Percentiles rank a stretch among this genome's conserved stretches.
Evolutionary conservation across 1,140 invertebrate genomes (phyloP).

Genomic region (Gryon sp.): DNA sequence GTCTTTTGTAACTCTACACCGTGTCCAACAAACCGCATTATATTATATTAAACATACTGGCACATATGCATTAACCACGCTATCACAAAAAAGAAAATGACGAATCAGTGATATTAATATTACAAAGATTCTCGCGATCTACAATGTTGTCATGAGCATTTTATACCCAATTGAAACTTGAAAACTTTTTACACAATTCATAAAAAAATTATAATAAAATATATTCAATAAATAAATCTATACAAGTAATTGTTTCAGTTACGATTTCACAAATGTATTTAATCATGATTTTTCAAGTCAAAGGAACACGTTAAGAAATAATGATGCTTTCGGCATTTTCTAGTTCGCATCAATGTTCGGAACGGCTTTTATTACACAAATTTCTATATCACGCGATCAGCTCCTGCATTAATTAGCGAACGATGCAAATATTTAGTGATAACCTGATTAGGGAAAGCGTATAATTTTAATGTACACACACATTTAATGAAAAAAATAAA

Average conservation of each 20-base stretch:
- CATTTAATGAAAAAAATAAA: slow-evolving; percentile 15
- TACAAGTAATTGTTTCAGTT: no score
- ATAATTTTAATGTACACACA: neutral
- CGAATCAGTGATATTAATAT: slow-evolving; percentile 36
- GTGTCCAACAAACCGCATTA: slow-evolving; percentile 70
- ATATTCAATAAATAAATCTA: no score
- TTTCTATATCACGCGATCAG: slow-evolving; percentile 70
- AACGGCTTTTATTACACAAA: slow-evolving; percentile 70
- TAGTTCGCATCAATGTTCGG: slow-evolving; percentile 53
- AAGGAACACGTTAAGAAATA: neutral
- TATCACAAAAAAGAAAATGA: slow-evolving; percentile 34
- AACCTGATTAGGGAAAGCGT: slow-evolving; percentile 71
- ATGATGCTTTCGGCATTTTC: slow-evolving; percentile 45
- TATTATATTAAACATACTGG: slow-evolving; percentile 65
- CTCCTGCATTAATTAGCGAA: slow-evolving; percentile 61
- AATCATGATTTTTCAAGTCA: no score
- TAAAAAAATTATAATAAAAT: no score
- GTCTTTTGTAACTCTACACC: slow-evolving; percentile 67
- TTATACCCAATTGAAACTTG: no score
- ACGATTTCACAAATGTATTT: no score
- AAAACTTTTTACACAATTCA: no score
- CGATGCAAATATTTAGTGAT: slow-evolving; percentile 48
- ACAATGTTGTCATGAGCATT: neutral
- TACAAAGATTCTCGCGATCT: slow-evolving; percentile 7
- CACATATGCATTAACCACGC: slow-evolving; percentile 31